Conservation (phyloP, 53 echinoderm and acorn worm species). For the Actinopyga echinites region DNA sequence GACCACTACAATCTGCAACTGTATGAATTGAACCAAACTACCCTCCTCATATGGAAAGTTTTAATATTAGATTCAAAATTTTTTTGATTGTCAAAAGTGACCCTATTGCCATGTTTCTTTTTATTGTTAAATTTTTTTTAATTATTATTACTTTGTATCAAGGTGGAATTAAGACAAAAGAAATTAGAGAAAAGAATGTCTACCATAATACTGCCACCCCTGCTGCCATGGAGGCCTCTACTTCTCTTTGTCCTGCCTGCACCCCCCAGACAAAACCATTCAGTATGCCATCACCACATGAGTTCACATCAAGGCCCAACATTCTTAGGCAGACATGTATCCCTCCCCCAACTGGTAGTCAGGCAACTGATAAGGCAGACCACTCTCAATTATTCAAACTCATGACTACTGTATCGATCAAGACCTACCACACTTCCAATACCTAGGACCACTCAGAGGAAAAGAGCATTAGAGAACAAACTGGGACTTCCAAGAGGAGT, state of each 20-base stretch:
- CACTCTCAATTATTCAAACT: constrained; percentile 1
- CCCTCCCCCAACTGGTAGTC: neutral
- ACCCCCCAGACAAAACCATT: neutral
- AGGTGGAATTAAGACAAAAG: constrained; percentile 13
- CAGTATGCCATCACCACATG: neutral
- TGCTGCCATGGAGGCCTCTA: constrained; percentile 5
- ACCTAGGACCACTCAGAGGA: constrained; percentile 7
- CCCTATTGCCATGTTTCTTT: neutral
- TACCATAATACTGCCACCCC: neutral
- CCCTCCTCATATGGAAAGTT: neutral
- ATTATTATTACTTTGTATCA: neutral
- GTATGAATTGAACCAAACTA: constrained; percentile 7
- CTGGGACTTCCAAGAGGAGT: neutral
- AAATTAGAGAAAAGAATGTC: neutral
- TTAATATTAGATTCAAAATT: neutral
- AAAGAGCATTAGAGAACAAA: constrained; percentile 2
- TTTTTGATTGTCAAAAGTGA: neutral
- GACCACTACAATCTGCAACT: neutral
- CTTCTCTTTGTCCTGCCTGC: neutral
- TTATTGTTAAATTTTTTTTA: neutral
- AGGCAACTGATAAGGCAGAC: neutral
- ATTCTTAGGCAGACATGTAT: neutral
- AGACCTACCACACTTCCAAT: neutral
- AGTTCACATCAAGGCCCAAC: constrained; percentile 1
- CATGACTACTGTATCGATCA: neutral